phyloP scores from a whole-genome alignment of 1,140 invertebrate species.

The Philotrypesis tridentata region DNA sequence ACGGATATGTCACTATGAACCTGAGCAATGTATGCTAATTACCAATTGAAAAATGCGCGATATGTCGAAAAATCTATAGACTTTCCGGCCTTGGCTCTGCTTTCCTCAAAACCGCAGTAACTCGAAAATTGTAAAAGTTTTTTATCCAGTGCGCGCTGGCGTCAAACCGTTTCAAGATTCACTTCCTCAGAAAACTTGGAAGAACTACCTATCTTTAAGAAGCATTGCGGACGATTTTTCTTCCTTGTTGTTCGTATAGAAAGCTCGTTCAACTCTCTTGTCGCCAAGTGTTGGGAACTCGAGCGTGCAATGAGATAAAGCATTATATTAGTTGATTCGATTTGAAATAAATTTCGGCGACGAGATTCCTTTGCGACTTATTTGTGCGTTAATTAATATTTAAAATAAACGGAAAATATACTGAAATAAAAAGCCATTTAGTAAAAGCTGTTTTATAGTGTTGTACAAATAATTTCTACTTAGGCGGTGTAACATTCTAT shows the following conservation, averaged over 20 bases:
- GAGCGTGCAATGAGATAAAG: no score
- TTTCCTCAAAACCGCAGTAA: conserved; percentile 11
- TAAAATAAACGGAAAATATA: no score
- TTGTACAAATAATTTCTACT: no score
- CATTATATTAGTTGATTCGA: no score
- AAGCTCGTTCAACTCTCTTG: no score
- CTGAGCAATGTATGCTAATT: background rate
- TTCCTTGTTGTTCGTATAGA: background rate
- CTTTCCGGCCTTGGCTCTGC: background rate
- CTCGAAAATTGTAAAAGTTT: conserved; percentile 48
- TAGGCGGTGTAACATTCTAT: no score
- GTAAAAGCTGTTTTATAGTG: no score
- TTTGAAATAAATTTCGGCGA: no score
- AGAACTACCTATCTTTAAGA: conserved; percentile 1
- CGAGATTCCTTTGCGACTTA: no score
- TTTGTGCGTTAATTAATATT: no score
- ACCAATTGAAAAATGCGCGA: background rate
- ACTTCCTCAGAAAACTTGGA: background rate
- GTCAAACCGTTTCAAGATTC: background rate
- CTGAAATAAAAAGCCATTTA: no score
- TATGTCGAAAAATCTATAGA: background rate
- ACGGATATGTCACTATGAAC: background rate
- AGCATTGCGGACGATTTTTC: background rate
- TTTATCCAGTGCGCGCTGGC: conserved; percentile 23
- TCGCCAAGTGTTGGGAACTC: no score